phyloP scores from a whole-genome alignment of 2,797 vertebrate species.

The Psittacula echo region DNA sequence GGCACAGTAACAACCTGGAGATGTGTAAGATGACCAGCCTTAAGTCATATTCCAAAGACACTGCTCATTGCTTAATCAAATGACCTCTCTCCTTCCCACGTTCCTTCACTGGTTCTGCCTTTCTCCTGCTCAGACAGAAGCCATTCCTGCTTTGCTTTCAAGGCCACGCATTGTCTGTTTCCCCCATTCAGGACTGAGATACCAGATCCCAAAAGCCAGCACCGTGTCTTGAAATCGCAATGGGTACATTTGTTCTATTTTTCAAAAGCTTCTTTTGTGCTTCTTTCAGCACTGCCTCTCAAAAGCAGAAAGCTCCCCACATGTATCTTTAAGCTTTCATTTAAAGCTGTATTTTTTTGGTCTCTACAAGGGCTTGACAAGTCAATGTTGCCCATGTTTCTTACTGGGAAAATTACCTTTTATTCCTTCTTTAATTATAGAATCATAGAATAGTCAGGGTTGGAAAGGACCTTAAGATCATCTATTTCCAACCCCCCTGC shows the following conservation, averaged over 20 bases:
- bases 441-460: too few relatives aligned
- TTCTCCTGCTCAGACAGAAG: neutral
- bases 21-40: neutral
- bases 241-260: neutral
- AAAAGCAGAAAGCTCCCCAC: neutral
- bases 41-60: neutral
- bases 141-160: neutral
- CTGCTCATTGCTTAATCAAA: neutral
- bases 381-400: neutral
- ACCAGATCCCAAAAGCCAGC: neutral
- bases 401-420: neutral
- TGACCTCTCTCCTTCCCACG: neutral
- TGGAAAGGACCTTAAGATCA: too few relatives aligned
- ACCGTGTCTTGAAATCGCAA: neutral
- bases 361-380: neutral
- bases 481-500: too few relatives aligned
- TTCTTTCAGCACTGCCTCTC: neutral
- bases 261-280: neutral
- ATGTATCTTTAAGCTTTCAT: neutral
- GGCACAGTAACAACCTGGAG: neutral
- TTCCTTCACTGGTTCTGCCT: neutral
- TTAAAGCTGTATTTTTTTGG: neutral
- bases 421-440: neutral
- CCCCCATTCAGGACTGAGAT: neutral
- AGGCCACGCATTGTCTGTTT: fast-evolving